Conservation (phyloP, 2,113 vertebrate species). For the Diadophis punctatus region DNA sequence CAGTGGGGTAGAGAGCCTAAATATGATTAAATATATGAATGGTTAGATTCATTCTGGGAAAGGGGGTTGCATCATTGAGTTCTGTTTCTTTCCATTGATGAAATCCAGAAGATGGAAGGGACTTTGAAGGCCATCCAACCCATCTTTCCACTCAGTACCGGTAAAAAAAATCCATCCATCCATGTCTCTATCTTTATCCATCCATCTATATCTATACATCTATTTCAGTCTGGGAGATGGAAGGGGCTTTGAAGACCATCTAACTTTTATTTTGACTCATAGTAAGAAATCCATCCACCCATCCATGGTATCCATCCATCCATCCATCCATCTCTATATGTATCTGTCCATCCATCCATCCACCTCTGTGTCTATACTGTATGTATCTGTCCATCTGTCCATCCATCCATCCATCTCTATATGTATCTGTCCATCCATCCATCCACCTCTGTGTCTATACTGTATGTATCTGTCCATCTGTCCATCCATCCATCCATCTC, state of each 20-base stretch:
- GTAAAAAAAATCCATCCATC: background rate
- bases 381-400: no score
- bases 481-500: no score
- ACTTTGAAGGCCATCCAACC: background rate
- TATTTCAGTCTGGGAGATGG: background rate
- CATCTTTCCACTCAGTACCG: background rate
- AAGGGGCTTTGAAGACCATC: background rate
- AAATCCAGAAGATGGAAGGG: background rate
- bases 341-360: no score
- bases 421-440: no score
- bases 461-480: no score
- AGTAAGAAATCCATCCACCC: background rate
- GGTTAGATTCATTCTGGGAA: background rate
- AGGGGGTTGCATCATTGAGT: background rate
- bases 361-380: no score
- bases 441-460: no score
- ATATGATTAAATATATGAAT: background rate
- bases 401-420: no score
- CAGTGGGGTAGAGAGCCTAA: background rate
- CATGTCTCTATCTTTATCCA: background rate
- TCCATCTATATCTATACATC: background rate
- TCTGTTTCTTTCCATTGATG: background rate
- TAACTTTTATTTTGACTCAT: background rate
- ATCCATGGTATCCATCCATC: background rate
- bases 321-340: background rate